phyloP scores from a whole-genome alignment of 2,113 vertebrate genomes.

The Peromyscus maniculatus region DNA sequence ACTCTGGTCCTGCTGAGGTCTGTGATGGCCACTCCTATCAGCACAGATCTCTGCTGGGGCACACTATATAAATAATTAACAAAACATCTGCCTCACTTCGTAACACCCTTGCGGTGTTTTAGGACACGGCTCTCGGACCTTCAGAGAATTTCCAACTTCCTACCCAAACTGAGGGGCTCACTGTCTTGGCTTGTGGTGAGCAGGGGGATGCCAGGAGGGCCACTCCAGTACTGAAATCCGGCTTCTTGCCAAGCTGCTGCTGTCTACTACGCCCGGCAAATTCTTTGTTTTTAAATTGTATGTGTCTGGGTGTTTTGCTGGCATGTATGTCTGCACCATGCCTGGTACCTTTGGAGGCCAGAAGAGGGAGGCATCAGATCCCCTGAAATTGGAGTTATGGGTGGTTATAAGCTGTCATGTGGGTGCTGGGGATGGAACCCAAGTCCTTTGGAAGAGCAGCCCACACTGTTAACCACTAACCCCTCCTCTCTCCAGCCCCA shows the following conservation, averaged over 20 bases:
- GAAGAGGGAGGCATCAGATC: neutral
- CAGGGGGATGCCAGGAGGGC: neutral
- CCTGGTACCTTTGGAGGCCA: too few relatives aligned
- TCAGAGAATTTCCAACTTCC: neutral
- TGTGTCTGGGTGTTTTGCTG: neutral
- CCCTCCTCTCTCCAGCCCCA: neutral
- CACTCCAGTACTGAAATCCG: neutral
- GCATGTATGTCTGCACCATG: neutral
- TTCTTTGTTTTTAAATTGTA: neutral
- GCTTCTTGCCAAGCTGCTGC: neutral
- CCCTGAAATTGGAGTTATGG: neutral
- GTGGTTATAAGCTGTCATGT: neutral
- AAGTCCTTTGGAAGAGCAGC: neutral
- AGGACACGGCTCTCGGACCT: neutral
- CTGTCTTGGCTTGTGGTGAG: neutral
- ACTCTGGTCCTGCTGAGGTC: neutral
- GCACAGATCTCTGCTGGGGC: slow-evolving; percentile 73
- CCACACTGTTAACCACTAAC: neutral
- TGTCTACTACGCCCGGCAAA: neutral
- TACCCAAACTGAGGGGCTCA: neutral
- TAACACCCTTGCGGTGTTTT: slow-evolving; percentile 19
- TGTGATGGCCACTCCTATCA: slow-evolving; percentile 72
- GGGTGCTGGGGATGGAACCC: neutral
- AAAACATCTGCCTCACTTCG: slow-evolving; percentile 70
- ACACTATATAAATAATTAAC: slow-evolving; percentile 74